Conservation (phyloP, 2,797 vertebrate species). For the Cynodonichthys magdalenae region DNA sequence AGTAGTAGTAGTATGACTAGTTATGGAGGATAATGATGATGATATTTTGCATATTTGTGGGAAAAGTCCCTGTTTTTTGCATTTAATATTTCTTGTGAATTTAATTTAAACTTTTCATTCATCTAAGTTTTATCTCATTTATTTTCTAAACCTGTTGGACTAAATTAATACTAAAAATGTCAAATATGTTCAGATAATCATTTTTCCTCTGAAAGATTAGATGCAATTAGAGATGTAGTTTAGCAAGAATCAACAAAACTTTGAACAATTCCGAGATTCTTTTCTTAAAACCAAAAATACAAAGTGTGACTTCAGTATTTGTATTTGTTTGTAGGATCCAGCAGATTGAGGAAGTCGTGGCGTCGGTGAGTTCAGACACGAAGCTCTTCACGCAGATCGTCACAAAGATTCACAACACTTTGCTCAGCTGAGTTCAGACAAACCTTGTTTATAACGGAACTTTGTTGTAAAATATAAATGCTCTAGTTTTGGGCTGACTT, state of each 20-base stretch:
- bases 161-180: no score
- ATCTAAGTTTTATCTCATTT: no score
- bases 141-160: no score
- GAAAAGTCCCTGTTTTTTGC: no score
- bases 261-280: background rate
- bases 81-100: no score
- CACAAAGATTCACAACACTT: slow-evolving; percentile 69
- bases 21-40: no score
- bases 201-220: no score
- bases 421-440: slow-evolving; percentile 58
- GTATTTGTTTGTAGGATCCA: slow-evolving; percentile 59
- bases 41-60: no score
- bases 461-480: slow-evolving; percentile 10
- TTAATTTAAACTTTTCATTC: no score
- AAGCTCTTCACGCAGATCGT: slow-evolving; percentile 76
- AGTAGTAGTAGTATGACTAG: no score
- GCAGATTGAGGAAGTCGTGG: slow-evolving; percentile 72
- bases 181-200: no score
- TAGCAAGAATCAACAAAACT: background rate
- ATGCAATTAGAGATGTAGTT: background rate
- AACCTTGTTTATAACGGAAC: background rate
- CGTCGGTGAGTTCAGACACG: slow-evolving; percentile 63
- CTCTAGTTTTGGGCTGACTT: background rate
- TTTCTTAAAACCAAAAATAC: background rate
- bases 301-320: background rate